These are phyloP conservation scores for Heliconius nattereri DNA, from an alignment of 1,140 invertebrate genomes.

Conservation along the genomic window DNA sequence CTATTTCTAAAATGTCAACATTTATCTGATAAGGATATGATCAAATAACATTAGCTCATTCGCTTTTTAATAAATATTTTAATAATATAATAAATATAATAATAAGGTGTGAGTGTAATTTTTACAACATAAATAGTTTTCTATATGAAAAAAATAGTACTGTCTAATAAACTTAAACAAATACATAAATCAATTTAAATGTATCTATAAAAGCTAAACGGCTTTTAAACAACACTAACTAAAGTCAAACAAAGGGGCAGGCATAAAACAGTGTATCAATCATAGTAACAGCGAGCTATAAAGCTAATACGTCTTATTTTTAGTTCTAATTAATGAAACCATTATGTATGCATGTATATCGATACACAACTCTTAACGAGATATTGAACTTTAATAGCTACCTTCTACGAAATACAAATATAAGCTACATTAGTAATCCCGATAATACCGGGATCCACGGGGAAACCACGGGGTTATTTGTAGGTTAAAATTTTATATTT, in stretches of 20 bases:
- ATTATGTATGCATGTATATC: neutral
- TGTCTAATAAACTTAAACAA: neutral
- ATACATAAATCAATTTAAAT: neutral
- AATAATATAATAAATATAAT: too few relatives aligned
- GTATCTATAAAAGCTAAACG: neutral
- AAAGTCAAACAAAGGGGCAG: neutral
- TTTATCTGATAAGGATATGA: too few relatives aligned
- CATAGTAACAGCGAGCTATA: neutral
- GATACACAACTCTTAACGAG: neutral
- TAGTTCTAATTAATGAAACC: neutral
- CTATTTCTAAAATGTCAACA: too few relatives aligned
- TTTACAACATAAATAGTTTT: too few relatives aligned
- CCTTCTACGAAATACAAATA: too few relatives aligned
- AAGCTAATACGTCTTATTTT: neutral
- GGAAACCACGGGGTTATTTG: too few relatives aligned
- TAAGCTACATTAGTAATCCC: neutral
- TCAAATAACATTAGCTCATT: too few relatives aligned
- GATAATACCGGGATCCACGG: neutral
- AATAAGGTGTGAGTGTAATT: too few relatives aligned
- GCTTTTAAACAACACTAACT: neutral
- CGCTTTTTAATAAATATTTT: too few relatives aligned
- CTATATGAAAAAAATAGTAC: too few relatives aligned
- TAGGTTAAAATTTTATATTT: too few relatives aligned
- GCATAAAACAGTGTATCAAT: neutral
- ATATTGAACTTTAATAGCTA: neutral